Evolutionary conservation across 1,140 invertebrate genomes (phyloP).

Genomic region (Drosophila chauvacae): DNA sequence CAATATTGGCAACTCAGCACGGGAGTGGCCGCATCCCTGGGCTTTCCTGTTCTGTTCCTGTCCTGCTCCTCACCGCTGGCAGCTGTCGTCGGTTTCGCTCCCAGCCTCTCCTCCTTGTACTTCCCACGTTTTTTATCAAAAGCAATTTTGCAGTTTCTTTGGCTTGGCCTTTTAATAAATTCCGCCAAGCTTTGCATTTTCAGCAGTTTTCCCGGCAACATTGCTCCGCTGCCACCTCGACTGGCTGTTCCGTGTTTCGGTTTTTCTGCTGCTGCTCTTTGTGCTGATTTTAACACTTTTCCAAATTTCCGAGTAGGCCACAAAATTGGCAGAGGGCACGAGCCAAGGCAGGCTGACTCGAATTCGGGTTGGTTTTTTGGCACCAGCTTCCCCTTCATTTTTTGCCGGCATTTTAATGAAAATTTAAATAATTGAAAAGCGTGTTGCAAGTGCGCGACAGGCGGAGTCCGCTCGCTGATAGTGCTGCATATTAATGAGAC

Average conservation of each 20-base stretch:
- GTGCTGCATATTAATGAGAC: slow-evolving; percentile 80
- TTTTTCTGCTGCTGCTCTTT: slow-evolving; percentile 33
- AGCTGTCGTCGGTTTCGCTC: slow-evolving; percentile 43
- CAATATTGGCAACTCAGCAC: slow-evolving; percentile 72
- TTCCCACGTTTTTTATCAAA: slow-evolving; percentile 58
- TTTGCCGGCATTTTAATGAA: slow-evolving; percentile 75
- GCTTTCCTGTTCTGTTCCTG: slow-evolving; percentile 1
- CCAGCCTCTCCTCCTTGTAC: slow-evolving; percentile 7
- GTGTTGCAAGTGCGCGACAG: slow-evolving; percentile 60
- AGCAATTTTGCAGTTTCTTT: slow-evolving; percentile 76
- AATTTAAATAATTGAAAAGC: slow-evolving; percentile 82
- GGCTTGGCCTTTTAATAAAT: slow-evolving; percentile 79
- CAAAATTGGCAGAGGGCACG: slow-evolving; percentile 46
- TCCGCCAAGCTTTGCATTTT: slow-evolving; percentile 80
- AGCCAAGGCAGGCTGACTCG: slow-evolving; percentile 10
- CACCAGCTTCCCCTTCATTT: slow-evolving; percentile 23
- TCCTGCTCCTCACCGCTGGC: slow-evolving; percentile 20
- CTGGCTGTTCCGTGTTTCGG: slow-evolving; percentile 7
- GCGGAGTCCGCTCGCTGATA: slow-evolving; percentile 44
- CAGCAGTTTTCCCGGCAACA: slow-evolving; percentile 61
- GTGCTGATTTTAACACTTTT: slow-evolving; percentile 80
- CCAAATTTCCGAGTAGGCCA: slow-evolving; percentile 63
- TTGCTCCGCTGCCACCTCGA: slow-evolving; percentile 35
- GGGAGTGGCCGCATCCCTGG: slow-evolving; percentile 12
- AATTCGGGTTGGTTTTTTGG: slow-evolving; percentile 34